Base-by-base conservation (phyloP, 2,113 vertebrate species). In the Noturus placidus region DNA sequence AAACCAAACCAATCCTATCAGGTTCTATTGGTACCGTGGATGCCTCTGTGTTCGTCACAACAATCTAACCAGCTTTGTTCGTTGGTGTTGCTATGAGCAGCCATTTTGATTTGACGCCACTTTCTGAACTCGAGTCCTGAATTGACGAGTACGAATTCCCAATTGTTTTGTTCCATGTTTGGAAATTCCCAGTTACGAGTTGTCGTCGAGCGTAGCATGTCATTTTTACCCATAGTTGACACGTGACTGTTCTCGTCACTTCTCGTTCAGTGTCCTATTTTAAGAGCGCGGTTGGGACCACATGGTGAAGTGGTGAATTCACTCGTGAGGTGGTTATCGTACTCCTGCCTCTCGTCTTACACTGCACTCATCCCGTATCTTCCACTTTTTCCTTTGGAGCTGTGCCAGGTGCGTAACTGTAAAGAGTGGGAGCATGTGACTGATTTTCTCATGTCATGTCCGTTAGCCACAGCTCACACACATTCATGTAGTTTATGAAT, bases 321-420 rank as follows among this genome's bases (percentile, higher is more conserved):
- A 33, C 89, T 59, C 76, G 25, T 54, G 82, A 84, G 30, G 76
- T 14, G 76, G 63, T 87, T 86, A 76, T 56, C 83, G 74, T 22
- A 46, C 59, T 25, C 17, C 54, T 70, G 46, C 65, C 74, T 91
- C 30, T 82, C 76, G 15, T 46, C 59, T 87, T 85, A 42, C 65
- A 20, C 72, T 90, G 80, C 63, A 69, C 82, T 65, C 82, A 30
- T 84, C 35, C 52, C 54, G 4, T 87, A 27, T 19, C 61, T 69
- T 35, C 52, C 83, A 84, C 5, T 86, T 86, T 86, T 84, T 82
- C 38, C 56, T 69, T 33, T 38, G 74, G 83, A 87, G 25, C 56
- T 19, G 30, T 74, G 76, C 80, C 86, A 54, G 79, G 22, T 52
- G 54, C 9, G 10, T 14, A 20, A n/a, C 54, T 20, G 15, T 57